Base-by-base conservation (phyloP, 2,113 vertebrate species). In the Pagrus major region DNA sequence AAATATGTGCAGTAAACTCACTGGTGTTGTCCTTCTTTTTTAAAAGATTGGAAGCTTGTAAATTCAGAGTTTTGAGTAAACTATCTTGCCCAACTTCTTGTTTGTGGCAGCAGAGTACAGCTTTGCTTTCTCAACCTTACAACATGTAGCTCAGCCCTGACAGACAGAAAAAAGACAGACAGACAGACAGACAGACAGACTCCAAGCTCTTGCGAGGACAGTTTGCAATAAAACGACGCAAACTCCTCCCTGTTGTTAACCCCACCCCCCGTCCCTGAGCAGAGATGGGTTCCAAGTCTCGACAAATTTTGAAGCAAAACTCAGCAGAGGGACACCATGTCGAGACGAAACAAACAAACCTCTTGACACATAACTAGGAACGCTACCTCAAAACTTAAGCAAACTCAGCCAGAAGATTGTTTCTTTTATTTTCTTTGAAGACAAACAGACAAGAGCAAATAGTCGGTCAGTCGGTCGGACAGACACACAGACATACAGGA, bases 331-430 rank as follows among this genome's bases (percentile, higher is more conserved):
- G 73, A 83, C 84, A 41, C 78, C n/a, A 82, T 56, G 80, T 44
- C 41, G 74, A 80, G 89, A 93, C 68, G 39, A 85, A 89, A 93
- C 85, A 86, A 83, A 81, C 76, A 76, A 90, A 94, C 91, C 94
- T 94, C 92, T 80, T 67, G 59, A 89, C 92, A 95, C 93, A 94
- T 94, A 93, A 95, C 94, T 93, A 91, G 94, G 89, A 94, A 95
- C 89, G 93, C 94, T 95, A 95, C 95, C 94, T 95, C 95, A 94
- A 90, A 81, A 71, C 65, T 67, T n/a, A 84, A 76, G 73, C 76
- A 87, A 90, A 92, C 88, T 93, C 92, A 91, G 90, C 92, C 89
- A 90, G 91, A 95, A 94, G 93, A 94, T 94, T 93, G 89, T 93
- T 91, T 80, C 79, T 77, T 71, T 73, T 70, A 25, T 56, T 81